These are phyloP conservation scores for Thaumatotibia leucotreta DNA, from an alignment of 1,140 invertebrate species.

Conservation along the genomic window DNA sequence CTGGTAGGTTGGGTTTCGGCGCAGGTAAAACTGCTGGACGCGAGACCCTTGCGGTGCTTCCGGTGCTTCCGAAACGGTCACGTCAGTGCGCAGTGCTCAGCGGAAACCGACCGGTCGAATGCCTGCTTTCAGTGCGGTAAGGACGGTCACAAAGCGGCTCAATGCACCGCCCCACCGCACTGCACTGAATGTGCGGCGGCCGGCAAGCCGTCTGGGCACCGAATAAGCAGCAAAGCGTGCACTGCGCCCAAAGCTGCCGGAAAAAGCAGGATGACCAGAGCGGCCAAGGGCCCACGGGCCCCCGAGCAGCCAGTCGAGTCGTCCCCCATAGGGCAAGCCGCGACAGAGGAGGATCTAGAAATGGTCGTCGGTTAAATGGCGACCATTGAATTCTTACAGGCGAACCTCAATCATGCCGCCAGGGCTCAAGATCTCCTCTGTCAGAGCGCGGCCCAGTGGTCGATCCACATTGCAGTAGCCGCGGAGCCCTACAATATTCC, in stretches of 20 bases:
- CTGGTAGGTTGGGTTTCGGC: too few relatives aligned
- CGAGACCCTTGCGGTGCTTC: slow-evolving; percentile 26
- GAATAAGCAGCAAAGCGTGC: neutral
- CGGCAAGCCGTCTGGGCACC: neutral
- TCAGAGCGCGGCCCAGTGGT: neutral
- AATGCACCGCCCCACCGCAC: neutral
- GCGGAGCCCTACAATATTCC: neutral
- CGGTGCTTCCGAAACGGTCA: slow-evolving; percentile 6
- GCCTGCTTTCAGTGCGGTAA: slow-evolving; percentile 13
- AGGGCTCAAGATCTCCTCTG: neutral
- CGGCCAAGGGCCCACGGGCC: neutral
- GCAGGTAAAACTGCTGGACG: neutral
- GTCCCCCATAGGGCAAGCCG: too few relatives aligned
- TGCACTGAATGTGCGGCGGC: neutral
- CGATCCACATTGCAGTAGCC: neutral
- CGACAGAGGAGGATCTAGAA: neutral
- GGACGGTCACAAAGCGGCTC: slow-evolving; percentile 15
- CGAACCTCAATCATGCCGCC: neutral
- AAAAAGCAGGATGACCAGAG: neutral
- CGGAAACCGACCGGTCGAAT: neutral
- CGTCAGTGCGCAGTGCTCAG: neutral
- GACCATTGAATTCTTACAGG: neutral
- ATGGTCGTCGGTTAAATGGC: neutral
- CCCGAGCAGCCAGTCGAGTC: neutral
- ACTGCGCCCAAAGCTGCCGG: neutral